Conservation (phyloP, 2,888 invertebrate species). For the Agriopis aurantiaria region DNA sequence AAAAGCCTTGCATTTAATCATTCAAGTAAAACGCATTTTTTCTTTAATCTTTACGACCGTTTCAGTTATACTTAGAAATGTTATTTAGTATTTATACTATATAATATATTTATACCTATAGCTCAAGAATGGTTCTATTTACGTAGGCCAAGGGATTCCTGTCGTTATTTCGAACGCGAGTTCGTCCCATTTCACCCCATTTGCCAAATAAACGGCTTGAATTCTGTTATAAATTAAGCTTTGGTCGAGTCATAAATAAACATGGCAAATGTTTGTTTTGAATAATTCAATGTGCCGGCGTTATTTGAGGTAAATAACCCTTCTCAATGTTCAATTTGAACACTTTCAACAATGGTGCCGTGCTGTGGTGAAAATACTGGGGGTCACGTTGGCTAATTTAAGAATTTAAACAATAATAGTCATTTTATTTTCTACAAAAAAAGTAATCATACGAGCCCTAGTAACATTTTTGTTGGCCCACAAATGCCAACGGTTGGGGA, state of each 20-base stretch:
- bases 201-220: conserved; percentile 32
- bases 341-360: conserved; percentile 11
- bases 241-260: conserved; percentile 42
- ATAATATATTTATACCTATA: too few species aligned
- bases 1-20: too few species aligned
- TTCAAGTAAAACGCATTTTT: too few species aligned
- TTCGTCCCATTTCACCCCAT: conserved; percentile 31
- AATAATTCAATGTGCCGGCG: conserved; percentile 51
- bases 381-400: too few species aligned
- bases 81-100: not conserved
- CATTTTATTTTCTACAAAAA: too few species aligned
- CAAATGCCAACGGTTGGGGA: too few species aligned
- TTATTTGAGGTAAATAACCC: conserved; percentile 51
- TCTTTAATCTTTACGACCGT: not conserved
- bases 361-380: conserved; percentile 10
- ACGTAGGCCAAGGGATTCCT: conserved; percentile 17
- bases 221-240: conserved; percentile 41
- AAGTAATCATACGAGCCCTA: too few species aligned
- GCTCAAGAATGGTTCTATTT: conserved; percentile 3
- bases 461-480: too few species aligned
- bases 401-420: too few species aligned
- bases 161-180: conserved; percentile 9
- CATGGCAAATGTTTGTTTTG: conserved; percentile 45
- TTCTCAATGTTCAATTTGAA: conserved; percentile 43
- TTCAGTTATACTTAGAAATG: not conserved